Conservation (phyloP, 2,888 invertebrate genomes). For the Dastarcus helophoroides region DNA sequence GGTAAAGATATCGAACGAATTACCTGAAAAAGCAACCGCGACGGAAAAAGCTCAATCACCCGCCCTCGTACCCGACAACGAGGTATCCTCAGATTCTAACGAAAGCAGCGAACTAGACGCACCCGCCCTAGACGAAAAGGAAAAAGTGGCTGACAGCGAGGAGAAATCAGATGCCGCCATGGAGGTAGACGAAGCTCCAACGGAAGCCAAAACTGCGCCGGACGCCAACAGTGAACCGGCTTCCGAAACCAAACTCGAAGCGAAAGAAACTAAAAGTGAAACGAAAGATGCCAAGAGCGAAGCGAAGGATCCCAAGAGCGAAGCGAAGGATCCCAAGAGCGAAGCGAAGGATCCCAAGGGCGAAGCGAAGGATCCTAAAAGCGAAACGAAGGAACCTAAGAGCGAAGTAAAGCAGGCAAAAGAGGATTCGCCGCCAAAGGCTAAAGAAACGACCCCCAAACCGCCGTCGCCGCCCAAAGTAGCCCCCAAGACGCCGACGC, state of each 20-base stretch:
- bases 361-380: too few species aligned
- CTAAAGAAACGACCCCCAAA: slow-evolving; percentile 19
- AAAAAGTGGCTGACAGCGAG: slow-evolving; percentile 6
- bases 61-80: too few species aligned
- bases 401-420: slow-evolving; percentile 3
- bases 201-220: slow-evolving; percentile 7
- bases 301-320: too few species aligned
- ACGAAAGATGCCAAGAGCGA: too few species aligned
- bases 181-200: slow-evolving; percentile 10
- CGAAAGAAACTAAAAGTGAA: too few species aligned
- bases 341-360: too few species aligned
- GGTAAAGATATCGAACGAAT: too few species aligned
- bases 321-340: too few species aligned
- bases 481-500: slow-evolving; percentile 31
- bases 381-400: too few species aligned
- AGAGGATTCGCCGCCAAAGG: slow-evolving; percentile 2
- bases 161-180: slow-evolving; percentile 8
- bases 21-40: too few species aligned
- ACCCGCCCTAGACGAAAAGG: slow-evolving; percentile 3
- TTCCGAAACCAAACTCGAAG: slow-evolving; percentile 3
- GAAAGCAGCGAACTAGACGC: not conserved
- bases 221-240: slow-evolving; percentile 6
- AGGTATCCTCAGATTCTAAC: not conserved
- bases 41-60: too few species aligned
- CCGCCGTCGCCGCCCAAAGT: slow-evolving; percentile 22